Evolutionary conservation across 2,797 vertebrate genomes (phyloP).

Genomic region (Myoxocephalus aenaeus): DNA sequence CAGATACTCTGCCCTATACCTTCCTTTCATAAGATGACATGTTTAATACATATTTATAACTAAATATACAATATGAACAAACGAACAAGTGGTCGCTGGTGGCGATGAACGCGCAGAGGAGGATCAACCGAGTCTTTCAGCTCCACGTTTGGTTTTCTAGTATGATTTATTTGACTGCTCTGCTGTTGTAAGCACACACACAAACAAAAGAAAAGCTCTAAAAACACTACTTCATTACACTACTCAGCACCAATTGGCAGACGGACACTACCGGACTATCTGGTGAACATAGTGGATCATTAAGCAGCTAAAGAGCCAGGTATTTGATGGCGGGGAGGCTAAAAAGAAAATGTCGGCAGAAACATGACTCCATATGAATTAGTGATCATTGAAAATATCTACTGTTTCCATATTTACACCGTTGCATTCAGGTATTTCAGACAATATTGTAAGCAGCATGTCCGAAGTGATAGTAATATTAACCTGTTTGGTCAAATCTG

Average conservation of each 20-base stretch:
- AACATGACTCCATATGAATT: neutral
- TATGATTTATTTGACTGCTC: no score
- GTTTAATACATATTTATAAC: neutral
- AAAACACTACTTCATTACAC: neutral
- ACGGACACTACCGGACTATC: no score
- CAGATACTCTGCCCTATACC: neutral
- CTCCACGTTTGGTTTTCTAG: no score
- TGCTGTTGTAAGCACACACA: no score
- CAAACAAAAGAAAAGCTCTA: neutral
- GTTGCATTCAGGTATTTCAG: neutral
- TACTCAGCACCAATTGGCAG: neutral
- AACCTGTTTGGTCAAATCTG: neutral
- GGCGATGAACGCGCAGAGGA: neutral
- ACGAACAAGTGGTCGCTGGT: neutral
- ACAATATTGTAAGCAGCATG: no score
- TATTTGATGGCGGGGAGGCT: no score
- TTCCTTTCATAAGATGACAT: conserved; percentile 1
- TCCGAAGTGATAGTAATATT: neutral
- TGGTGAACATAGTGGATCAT: no score
- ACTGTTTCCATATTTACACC: neutral
- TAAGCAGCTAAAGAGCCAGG: no score
- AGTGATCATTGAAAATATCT: neutral
- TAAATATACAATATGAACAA: neutral
- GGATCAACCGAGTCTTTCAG: neutral
- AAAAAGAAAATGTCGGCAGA: neutral